Percentiles rank a stretch among this genome's conserved stretches.
Conservation (phyloP, 2,888 invertebrate species). For the Baronia brevicornis region DNA sequence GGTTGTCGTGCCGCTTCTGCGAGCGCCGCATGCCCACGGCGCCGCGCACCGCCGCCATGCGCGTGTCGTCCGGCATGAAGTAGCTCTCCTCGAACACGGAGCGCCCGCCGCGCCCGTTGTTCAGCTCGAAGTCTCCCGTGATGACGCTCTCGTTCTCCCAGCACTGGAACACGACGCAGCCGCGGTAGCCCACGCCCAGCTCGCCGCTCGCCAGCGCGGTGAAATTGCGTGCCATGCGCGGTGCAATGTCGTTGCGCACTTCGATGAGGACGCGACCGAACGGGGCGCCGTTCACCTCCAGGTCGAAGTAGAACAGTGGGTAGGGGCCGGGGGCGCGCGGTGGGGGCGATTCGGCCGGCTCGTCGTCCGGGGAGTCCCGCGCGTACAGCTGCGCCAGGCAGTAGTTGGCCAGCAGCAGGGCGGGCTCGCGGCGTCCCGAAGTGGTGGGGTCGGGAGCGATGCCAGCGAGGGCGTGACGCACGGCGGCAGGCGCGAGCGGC, state of each 20-base stretch:
- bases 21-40: constrained; percentile 89
- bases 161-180: constrained; percentile 87
- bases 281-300: constrained; percentile 82
- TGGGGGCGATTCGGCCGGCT: constrained; percentile 28
- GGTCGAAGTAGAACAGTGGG: constrained; percentile 85
- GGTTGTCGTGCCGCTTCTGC: constrained; percentile 85
- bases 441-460: constrained; percentile 39
- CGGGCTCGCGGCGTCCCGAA: constrained; percentile 76
- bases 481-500: constrained; percentile 79
- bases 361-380: constrained; percentile 57
- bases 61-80: constrained; percentile 88
- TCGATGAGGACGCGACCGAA: constrained; percentile 85
- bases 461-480: constrained; percentile 79
- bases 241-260: constrained; percentile 85
- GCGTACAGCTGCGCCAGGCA: constrained; percentile 84
- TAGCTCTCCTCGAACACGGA: constrained; percentile 85
- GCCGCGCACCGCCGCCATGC: constrained; percentile 83
- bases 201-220: constrained; percentile 82
- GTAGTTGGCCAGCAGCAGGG: constrained; percentile 84
- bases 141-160: constrained; percentile 89
- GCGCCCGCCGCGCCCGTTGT: constrained; percentile 87
- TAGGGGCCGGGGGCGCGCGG: constrained; percentile 48
- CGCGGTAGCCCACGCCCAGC: constrained; percentile 85
- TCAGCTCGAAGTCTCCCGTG: constrained; percentile 86
- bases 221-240: constrained; percentile 89